A percentile compares a stretch with the other conserved stretches of the same genome.
Evolutionary conservation across 2,888 invertebrate genomes (phyloP).

Genomic region (Ophion costatus): DNA sequence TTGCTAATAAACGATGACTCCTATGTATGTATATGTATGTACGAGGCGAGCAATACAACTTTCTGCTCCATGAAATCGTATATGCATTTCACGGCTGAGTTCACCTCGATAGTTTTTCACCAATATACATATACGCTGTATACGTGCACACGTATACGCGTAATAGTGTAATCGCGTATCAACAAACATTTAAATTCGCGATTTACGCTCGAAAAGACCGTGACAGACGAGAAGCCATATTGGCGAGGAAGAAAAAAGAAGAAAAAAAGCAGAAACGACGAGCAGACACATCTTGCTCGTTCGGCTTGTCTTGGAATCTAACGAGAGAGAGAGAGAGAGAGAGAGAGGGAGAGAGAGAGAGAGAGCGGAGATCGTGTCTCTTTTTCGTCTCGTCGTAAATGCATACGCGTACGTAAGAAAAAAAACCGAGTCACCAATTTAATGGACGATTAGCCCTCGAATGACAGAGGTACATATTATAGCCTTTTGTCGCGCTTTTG

Average conservation of each 20-base stretch:
- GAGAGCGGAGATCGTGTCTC: constrained; percentile 39
- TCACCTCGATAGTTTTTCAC: constrained; percentile 60
- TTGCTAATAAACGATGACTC: constrained; percentile 58
- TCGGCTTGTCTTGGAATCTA: constrained; percentile 56
- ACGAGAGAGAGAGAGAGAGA: too few species aligned
- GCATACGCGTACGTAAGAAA: background rate
- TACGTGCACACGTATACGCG: background rate
- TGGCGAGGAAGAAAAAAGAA: background rate
- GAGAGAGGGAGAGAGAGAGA: constrained; percentile 60
- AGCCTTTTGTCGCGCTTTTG: background rate
- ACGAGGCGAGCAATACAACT: constrained; percentile 49
- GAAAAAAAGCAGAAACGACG: background rate
- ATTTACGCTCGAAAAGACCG: constrained; percentile 40
- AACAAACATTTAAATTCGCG: constrained; percentile 57
- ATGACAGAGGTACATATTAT: constrained; percentile 37
- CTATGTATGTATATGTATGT: constrained; percentile 3
- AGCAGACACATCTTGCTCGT: constrained; percentile 34
- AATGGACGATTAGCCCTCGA: constrained; percentile 63
- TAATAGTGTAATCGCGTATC: constrained; percentile 36
- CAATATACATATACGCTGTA: constrained; percentile 29
- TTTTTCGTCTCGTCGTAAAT: background rate
- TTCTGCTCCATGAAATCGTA: constrained; percentile 63
- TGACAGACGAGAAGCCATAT: constrained; percentile 8
- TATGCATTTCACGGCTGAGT: constrained; percentile 65
- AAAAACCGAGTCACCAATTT: constrained; percentile 45